Conservation (phyloP, 2,113 vertebrate species). For the Pyxicephalus adspersus region DNA sequence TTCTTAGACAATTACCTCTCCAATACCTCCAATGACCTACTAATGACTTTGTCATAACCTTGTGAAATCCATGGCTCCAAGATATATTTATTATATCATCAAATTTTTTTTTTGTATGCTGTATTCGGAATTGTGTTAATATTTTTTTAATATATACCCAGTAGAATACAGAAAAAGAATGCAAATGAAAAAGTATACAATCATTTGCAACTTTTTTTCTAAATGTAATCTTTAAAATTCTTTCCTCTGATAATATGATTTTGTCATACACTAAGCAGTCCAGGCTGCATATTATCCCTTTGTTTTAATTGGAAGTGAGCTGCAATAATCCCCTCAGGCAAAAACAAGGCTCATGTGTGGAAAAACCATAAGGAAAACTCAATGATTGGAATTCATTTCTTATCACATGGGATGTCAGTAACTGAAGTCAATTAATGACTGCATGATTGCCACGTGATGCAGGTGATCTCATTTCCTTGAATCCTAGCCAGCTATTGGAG, state of each 20-base stretch:
- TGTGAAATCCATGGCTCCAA: too few relatives aligned
- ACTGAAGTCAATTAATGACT: constrained; percentile 39
- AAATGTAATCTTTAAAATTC: not conserved
- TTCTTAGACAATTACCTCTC: too few relatives aligned
- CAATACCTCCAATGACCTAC: too few relatives aligned
- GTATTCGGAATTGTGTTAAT: too few relatives aligned
- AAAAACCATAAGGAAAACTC: constrained; percentile 28
- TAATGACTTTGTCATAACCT: too few relatives aligned
- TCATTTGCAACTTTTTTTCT: not conserved
- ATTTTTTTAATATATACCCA: too few relatives aligned
- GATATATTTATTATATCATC: too few relatives aligned
- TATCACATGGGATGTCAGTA: constrained; percentile 46
- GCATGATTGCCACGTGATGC: constrained; percentile 41
- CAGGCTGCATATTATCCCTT: constrained; percentile 4
- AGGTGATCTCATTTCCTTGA: constrained; percentile 35
- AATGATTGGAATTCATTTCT: constrained; percentile 37
- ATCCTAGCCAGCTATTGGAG: not conserved
- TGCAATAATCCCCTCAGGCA: constrained; percentile 32
- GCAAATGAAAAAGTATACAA: too few relatives aligned
- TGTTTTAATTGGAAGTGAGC: constrained; percentile 35
- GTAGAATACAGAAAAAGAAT: too few relatives aligned
- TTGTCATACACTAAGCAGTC: constrained; percentile 6
- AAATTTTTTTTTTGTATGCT: too few relatives aligned
- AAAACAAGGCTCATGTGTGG: constrained; percentile 3
- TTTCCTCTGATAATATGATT: not conserved